Base-by-base conservation (phyloP, 2,113 vertebrate species). In the Oncorhynchus clarkii region DNA sequence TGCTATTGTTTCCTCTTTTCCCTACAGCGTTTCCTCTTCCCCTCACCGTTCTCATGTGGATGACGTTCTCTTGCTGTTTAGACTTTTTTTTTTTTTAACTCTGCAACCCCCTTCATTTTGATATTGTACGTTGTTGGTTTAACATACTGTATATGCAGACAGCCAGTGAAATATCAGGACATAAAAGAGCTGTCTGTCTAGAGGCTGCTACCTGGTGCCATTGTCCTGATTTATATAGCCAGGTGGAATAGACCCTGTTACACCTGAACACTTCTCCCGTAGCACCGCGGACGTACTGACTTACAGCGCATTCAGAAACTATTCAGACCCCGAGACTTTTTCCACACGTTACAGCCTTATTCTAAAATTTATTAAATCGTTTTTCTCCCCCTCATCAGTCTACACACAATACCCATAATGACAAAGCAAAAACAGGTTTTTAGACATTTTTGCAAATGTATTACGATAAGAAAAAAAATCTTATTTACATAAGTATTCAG, bases 171-270 rank as follows among this genome's bases (percentile, higher is more conserved):
- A 78, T 84, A 82, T 77, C 75, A 14, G 8, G 48, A 75, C 31
- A 49, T 76, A 64, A 80, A 77, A 72, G 72, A 18, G 29, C 67
- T 72, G 77, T 74, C 66, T 70, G 77, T 79, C 70, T 60, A 31
- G 71, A 68, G 77, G 78, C 76, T 45, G 57, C 83, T 80, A 27
- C 81, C 31, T 72, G 54, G 78, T 49, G 75, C 75, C 45, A 71
- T 85, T 84, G 84, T 85, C 77, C 72, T 83, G 85, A 87, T 88
- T 84, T 83, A 83, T 84, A 76, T 71, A 26, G 70, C 73, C 45
- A 67, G 65, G 82, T 73, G 78, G 80, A 24, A 27, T n/a, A 69
- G 75, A 70, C 82, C 77, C 84, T 82, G 65, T 77, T 82, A 76
- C 66, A 78, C 86, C 67, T 82, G 34, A 39, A 39, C 7, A 39